A percentile compares a stretch with the other conserved stretches of the same genome.
Conservation (phyloP, 2,113 vertebrate genomes). For the Nycticryphes semicollaris region DNA sequence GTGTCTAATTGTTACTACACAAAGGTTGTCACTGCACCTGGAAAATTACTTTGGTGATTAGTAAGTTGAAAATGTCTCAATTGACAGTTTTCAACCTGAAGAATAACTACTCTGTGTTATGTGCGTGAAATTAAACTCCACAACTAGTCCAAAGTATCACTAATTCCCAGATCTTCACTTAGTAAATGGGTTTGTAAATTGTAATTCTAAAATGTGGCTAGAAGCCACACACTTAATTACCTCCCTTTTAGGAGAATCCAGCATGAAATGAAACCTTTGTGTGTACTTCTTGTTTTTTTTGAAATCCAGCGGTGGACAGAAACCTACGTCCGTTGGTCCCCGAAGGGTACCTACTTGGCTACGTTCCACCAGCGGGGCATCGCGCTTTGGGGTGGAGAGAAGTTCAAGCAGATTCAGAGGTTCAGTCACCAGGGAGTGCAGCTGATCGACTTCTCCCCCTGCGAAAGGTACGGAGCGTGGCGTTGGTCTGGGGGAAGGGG, state of each 20-base stretch:
- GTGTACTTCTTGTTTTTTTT: background rate
- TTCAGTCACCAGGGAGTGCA: slow-evolving; percentile 97
- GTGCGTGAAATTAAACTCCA: background rate
- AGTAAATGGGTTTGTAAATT: background rate
- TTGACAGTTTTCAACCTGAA: background rate
- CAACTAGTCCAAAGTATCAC: background rate
- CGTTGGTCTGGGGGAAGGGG: too few relatives aligned
- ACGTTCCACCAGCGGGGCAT: slow-evolving; percentile 97
- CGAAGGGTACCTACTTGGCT: slow-evolving; percentile 94
- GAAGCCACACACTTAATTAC: rapidly evolving
- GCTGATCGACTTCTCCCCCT: slow-evolving; percentile 97
- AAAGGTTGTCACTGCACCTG: background rate
- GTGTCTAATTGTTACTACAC: background rate
- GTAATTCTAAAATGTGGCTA: background rate
- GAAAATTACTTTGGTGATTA: background rate
- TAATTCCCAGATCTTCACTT: background rate
- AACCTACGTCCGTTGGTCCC: slow-evolving; percentile 97
- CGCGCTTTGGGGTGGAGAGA: slow-evolving; percentile 97
- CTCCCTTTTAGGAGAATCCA: background rate
- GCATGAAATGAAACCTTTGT: background rate
- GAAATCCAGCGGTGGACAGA: slow-evolving; percentile 91
- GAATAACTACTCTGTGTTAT: background rate
- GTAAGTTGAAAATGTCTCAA: background rate
- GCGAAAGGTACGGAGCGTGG: slow-evolving; percentile 85
- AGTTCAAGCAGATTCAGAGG: slow-evolving; percentile 98